A percentile compares a stretch with the other conserved stretches of the same genome.
Evolutionary conservation across 2,113 vertebrate genomes (phyloP).

Genomic region (Rhegmatorhina hoffmannsi): DNA sequence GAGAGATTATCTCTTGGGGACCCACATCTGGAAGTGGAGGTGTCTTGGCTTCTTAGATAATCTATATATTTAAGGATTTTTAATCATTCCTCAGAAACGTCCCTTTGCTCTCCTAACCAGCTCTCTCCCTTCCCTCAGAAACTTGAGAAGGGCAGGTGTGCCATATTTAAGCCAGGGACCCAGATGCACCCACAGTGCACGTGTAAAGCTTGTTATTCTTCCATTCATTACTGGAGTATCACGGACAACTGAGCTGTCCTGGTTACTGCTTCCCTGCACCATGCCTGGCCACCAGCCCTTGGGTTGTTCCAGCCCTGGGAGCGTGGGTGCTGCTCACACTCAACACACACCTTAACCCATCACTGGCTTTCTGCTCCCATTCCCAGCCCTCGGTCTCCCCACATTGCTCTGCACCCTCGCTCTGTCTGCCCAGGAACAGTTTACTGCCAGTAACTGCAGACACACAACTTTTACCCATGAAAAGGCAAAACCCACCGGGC

Average conservation of each 20-base stretch:
- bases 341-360: background rate
- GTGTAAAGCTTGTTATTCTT: background rate
- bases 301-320: background rate
- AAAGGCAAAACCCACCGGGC: background rate
- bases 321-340: background rate
- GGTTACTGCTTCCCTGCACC: background rate
- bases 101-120: background rate
- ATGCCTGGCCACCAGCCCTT: background rate
- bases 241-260: background rate
- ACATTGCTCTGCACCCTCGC: background rate
- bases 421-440: background rate
- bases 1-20: background rate
- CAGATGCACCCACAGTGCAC: background rate
- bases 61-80: background rate
- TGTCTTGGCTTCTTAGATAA: background rate
- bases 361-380: background rate
- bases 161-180: background rate
- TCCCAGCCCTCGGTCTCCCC: background rate
- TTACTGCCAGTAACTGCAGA: background rate
- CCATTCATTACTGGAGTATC: background rate
- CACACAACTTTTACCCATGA: background rate
- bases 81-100: background rate
- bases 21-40: background rate
- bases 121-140: background rate
- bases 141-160: background rate